Base-by-base conservation (phyloP, 1,140 invertebrate species). In the Macrosteles quadrilineatus region DNA sequence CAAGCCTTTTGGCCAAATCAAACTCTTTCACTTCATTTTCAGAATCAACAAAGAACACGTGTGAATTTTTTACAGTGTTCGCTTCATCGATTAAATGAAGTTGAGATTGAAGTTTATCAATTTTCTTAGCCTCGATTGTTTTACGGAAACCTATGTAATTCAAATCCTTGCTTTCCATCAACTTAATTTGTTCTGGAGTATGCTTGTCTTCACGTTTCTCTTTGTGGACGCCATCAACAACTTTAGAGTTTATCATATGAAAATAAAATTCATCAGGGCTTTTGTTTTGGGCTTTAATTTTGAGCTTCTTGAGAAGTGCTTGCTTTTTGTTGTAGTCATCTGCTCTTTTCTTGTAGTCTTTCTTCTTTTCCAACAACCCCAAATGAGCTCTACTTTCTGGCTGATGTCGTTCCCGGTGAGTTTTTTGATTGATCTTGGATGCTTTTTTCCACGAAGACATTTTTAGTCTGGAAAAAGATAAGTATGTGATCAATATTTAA, bases 251-350 rank as follows among this genome's bases (percentile, higher is more conserved):
- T 40, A 97, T 90, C 98, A 99, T 99, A 76, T 98, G 97, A 81
- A 94, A 96, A 79, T 98, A 94, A 82, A 98, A 99, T 83, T 99
- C 98, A 90, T 99, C 96, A 1, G 96, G 95, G 87, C 99, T 99
- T 79, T 89, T 93, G 76, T 98, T 91, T 17, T 97, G 80, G 0
- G 95, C 96, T 59, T 92, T 87, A 79, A 91, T 91, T 57, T 88
- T 87, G 29, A 99, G 80, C n/a, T 91, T 75, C 79, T 95, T 93
- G 0, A 99, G 76, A 0, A 92, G 91, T 30, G 87, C 85, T 68
- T 93, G 87, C 76, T 98, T 98, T 57, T 89, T 85, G 77, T 97
- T 90, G 71, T 88, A 90, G 80, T 97, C 90, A 70, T 86, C 84
- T 12, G 97, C 94, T 68, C 97, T 84, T 72, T 85, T 81, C 75